Percentiles rank a stretch among this genome's conserved stretches.
Evolutionary conservation across 2,888 invertebrate species (phyloP).

Genomic region (Macrosoma leucophasiata): DNA sequence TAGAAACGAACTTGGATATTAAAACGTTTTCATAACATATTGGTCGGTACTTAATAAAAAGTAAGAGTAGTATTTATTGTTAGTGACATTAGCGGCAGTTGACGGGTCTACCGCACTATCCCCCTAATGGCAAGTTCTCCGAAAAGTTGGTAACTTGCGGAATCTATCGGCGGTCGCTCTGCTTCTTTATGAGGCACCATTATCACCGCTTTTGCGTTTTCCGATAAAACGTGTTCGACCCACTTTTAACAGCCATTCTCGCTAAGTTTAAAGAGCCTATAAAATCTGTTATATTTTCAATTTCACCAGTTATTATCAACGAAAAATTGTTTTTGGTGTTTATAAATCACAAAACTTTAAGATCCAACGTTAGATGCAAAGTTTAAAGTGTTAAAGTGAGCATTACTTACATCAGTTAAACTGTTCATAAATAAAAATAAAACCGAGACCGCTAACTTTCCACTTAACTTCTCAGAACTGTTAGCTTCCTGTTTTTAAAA

Average conservation of each 20-base stretch:
- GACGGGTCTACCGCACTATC: conserved; percentile 52
- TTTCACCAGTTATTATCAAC: conserved; percentile 31
- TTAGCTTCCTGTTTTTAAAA: conserved; percentile 70
- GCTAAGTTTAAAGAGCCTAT: conserved; percentile 54
- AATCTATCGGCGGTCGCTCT: conserved; percentile 62
- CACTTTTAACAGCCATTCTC: conserved; percentile 61
- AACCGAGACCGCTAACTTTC: conserved; percentile 60
- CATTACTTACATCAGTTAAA: conserved; percentile 44
- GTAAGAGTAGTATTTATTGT: conserved; percentile 3
- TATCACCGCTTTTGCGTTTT: conserved; percentile 65
- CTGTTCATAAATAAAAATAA: conserved; percentile 58
- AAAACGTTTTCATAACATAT: too few species aligned
- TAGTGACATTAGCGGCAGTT: conserved; percentile 30
- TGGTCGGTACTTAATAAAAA: background rate
- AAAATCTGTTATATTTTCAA: conserved; percentile 59
- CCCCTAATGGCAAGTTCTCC: conserved; percentile 60
- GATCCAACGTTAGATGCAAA: conserved; percentile 14
- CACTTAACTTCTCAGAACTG: conserved; percentile 69
- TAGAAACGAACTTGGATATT: too few species aligned
- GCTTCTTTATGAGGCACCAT: conserved; percentile 70
- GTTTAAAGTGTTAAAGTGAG: conserved; percentile 38
- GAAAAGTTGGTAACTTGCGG: conserved; percentile 68
- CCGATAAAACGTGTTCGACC: conserved; percentile 69
- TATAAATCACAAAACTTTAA: conserved; percentile 18
- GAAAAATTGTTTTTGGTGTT: conserved; percentile 21